phyloP scores from a whole-genome alignment of 2,113 vertebrate species.

The Numida meleagris region DNA sequence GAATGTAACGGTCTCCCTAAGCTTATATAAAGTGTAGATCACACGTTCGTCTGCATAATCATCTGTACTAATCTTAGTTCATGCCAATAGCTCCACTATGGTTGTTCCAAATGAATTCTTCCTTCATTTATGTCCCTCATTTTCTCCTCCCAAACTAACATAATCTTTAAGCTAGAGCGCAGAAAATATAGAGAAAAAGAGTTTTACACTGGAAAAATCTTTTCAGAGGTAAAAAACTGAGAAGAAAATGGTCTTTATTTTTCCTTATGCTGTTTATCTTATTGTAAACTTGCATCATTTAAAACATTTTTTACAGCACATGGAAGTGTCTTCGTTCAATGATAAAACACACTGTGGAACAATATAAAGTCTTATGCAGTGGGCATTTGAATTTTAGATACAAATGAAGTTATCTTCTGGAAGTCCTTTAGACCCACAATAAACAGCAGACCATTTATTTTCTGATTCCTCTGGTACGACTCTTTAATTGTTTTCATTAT shows the following conservation, averaged over 20 bases:
- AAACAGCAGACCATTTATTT: slow-evolving; percentile 40
- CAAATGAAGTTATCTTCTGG: slow-evolving; percentile 18
- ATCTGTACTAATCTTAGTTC: slow-evolving; percentile 3
- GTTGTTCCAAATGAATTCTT: background rate
- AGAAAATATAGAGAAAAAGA: background rate
- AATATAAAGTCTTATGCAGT: background rate
- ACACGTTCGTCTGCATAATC: background rate
- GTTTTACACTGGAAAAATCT: background rate
- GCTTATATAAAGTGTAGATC: background rate
- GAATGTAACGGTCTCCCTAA: background rate
- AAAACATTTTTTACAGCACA: background rate
- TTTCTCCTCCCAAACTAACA: background rate
- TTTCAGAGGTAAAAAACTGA: background rate
- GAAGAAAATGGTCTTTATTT: slow-evolving; percentile 10
- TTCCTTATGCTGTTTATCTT: slow-evolving; percentile 38
- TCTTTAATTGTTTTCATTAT: background rate
- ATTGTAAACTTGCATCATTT: slow-evolving; percentile 7
- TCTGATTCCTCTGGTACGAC: slow-evolving; percentile 6
- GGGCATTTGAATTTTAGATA: slow-evolving; percentile 17
- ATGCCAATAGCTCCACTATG: background rate
- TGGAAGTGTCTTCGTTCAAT: slow-evolving; percentile 11
- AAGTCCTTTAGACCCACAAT: slow-evolving; percentile 45
- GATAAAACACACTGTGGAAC: slow-evolving; percentile 7
- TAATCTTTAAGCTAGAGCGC: background rate
- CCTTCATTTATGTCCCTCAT: background rate